Percentiles rank a stretch among this genome's conserved stretches.
These are phyloP conservation scores for Rutilus rutilus DNA, from an alignment of 2,113 vertebrate genomes.

Conservation along the genomic window DNA sequence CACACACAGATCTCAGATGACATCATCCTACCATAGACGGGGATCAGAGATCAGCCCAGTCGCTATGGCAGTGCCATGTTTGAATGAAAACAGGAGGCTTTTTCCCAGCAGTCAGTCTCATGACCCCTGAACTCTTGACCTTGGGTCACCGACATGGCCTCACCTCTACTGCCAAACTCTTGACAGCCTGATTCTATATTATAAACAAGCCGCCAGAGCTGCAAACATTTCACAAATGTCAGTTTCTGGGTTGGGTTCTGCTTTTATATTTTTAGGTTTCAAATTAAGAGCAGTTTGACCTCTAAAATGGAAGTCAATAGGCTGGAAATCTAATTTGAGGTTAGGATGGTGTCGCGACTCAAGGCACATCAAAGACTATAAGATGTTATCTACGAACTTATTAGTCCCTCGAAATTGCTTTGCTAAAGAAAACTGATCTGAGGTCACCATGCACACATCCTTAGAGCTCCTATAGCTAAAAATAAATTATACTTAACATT, in stretches of 20 bases:
- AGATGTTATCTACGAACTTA: not conserved
- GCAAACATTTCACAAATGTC: slow-evolving; percentile 15
- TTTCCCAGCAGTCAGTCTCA: slow-evolving; percentile 51
- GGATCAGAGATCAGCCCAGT: slow-evolving; percentile 41
- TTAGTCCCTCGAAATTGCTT: not conserved
- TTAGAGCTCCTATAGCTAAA: not conserved
- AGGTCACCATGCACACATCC: not conserved
- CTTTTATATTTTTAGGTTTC: not conserved
- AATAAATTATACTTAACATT: not conserved
- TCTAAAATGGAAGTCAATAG: slow-evolving; percentile 6
- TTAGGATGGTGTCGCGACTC: not conserved
- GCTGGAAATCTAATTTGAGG: slow-evolving; percentile 35
- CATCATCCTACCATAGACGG: slow-evolving; percentile 2
- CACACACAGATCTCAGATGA: slow-evolving; percentile 28
- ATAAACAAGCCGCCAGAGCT: slow-evolving; percentile 42
- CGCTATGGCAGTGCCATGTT: slow-evolving; percentile 47
- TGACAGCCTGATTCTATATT: slow-evolving; percentile 32
- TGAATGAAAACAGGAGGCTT: slow-evolving; percentile 59
- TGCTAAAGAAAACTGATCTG: not conserved
- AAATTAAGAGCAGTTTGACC: slow-evolving; percentile 16
- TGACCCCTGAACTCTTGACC: slow-evolving; percentile 53
- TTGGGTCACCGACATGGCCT: slow-evolving; percentile 48
- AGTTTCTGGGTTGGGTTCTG: not conserved
- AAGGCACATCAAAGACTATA: not conserved
- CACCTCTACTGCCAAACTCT: slow-evolving; percentile 40